phyloP scores from a whole-genome alignment of 2,797 vertebrate species.

The Hozukius guyotensis region DNA sequence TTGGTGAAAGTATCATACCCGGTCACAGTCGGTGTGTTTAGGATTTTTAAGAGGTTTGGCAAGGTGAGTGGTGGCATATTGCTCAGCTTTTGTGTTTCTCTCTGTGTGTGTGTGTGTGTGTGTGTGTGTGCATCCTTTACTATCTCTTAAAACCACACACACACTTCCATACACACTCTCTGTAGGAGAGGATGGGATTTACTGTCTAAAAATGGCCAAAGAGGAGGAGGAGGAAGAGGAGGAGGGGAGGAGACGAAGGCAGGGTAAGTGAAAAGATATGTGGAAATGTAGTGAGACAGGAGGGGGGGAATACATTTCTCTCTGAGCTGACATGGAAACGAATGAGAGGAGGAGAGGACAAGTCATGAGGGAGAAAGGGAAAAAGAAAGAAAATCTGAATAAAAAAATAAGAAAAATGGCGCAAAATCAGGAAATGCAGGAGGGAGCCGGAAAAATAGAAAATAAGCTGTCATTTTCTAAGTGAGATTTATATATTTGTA shows the following conservation, averaged over 20 bases:
- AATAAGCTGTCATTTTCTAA: conserved; percentile 66
- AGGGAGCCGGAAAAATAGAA: conserved; percentile 22
- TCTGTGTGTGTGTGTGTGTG: conserved; percentile 3
- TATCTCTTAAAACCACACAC: conserved; percentile 33
- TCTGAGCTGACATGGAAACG: conserved; percentile 33
- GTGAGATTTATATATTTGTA: conserved; percentile 64
- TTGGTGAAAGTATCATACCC: conserved; percentile 1
- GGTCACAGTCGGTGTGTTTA: conserved; percentile 12
- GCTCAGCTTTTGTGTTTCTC: background rate
- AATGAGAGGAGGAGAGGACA: conserved; percentile 16
- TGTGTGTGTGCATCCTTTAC: conserved; percentile 8
- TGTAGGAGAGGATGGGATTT: conserved; percentile 66
- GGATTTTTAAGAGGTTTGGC: conserved; percentile 25
- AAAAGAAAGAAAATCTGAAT: conserved; percentile 3
- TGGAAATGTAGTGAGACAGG: conserved; percentile 27
- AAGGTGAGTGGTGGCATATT: conserved; percentile 16
- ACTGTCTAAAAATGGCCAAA: conserved; percentile 75
- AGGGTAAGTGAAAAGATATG: conserved; percentile 58
- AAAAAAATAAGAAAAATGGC: conserved; percentile 3
- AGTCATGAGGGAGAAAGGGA: background rate
- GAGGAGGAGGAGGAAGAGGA: conserved; percentile 27
- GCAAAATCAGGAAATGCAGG: conserved; percentile 11
- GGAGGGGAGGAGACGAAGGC: conserved; percentile 29
- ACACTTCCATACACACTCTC: conserved; percentile 35
- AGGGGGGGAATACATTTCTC: conserved; percentile 9